A percentile compares a stretch with the other conserved stretches of the same genome.
Evolutionary conservation across 2,113 vertebrate species (phyloP).

Genomic region (Lophochroa leadbeateri): DNA sequence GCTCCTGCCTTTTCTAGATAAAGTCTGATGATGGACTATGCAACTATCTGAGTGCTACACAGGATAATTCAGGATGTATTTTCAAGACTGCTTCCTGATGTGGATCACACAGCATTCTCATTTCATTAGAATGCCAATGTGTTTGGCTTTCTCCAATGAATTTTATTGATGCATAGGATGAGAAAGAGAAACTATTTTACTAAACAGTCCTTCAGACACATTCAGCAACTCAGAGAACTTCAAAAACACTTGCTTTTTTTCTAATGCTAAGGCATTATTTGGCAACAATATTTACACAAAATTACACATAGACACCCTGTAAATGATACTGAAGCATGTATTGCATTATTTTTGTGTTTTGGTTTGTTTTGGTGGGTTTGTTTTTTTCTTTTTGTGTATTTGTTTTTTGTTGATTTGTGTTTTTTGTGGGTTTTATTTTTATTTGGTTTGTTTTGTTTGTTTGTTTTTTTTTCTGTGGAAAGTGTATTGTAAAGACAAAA

Average conservation of each 20-base stretch:
- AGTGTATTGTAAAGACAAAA: background rate
- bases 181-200: background rate
- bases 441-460: background rate
- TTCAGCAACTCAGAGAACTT: background rate
- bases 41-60: background rate
- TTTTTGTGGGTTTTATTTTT: no score
- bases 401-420: background rate
- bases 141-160: background rate
- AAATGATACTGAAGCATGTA: background rate
- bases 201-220: background rate
- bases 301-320: background rate
- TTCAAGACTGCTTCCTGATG: background rate
- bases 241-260: background rate
- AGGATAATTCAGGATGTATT: background rate
- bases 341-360: background rate
- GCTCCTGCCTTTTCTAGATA: slow-evolving; percentile 34
- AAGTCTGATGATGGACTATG: slow-evolving; percentile 22
- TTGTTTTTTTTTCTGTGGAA: background rate
- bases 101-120: background rate
- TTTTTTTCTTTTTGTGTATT: background rate
- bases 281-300: background rate
- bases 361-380: background rate
- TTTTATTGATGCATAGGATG: background rate
- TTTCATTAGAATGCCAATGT: background rate
- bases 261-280: background rate